These are phyloP conservation scores for Aspidiotus destructor DNA, from an alignment of 2,888 invertebrate genomes.

Conservation along the genomic window DNA sequence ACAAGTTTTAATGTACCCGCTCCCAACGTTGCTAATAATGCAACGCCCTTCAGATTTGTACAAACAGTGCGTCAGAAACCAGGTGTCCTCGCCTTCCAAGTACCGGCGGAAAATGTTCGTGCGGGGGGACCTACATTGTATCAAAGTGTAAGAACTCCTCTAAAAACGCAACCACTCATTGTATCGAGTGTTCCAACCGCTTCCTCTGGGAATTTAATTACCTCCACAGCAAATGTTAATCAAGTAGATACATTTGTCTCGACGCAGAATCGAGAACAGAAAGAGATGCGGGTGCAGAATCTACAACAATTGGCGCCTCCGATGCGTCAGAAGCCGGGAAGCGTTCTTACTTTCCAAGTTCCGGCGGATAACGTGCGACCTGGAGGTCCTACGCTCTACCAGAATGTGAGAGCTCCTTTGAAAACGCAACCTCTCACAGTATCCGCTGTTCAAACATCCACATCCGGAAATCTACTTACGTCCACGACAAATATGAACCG, in stretches of 20 bases:
- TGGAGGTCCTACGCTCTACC: constrained; percentile 1
- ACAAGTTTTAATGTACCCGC: neutral
- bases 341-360: constrained; percentile 28
- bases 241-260: constrained; percentile 12
- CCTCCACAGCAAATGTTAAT: constrained; percentile 23
- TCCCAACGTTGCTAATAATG: constrained; percentile 35
- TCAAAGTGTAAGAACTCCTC: constrained; percentile 20
- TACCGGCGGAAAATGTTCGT: constrained; percentile 18
- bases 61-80: constrained; percentile 33
- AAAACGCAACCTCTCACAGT: constrained; percentile 34
- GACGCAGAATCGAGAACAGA: neutral
- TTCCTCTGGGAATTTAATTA: constrained; percentile 28
- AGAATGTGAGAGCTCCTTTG: constrained; percentile 19
- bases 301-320: constrained; percentile 34
- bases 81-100: constrained; percentile 30
- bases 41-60: constrained; percentile 43
- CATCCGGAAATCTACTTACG: constrained; percentile 27
- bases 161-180: constrained; percentile 34
- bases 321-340: constrained; percentile 28
- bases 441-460: constrained; percentile 30
- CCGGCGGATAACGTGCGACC: constrained; percentile 19
- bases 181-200: constrained; percentile 33
- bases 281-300: constrained; percentile 26
- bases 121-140: constrained; percentile 4
- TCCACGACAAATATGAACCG: constrained; percentile 28